A percentile compares a stretch with the other conserved stretches of the same genome.
Evolutionary conservation across 2,888 invertebrate species (phyloP).

Genomic region (Limulus polyphemus): DNA sequence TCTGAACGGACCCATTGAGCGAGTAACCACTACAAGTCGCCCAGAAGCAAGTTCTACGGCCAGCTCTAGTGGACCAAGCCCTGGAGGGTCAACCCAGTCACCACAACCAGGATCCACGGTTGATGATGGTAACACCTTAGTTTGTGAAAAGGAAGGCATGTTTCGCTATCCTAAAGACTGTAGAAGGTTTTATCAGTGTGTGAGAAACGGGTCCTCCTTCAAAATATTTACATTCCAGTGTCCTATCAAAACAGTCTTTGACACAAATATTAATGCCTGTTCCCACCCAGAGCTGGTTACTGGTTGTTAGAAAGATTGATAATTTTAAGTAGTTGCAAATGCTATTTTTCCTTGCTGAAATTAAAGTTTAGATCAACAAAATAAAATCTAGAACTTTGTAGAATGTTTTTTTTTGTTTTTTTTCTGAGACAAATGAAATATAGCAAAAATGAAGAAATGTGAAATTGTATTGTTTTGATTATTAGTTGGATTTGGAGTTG

Average conservation of each 20-base stretch:
- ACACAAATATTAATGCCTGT: constrained; percentile 16
- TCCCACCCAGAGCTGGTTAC: constrained; percentile 18
- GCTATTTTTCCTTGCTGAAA: too few relatives aligned
- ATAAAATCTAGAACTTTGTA: too few relatives aligned
- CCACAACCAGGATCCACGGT: constrained; percentile 1
- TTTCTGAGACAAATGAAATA: too few relatives aligned
- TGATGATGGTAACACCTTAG: not conserved
- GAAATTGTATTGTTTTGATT: too few relatives aligned
- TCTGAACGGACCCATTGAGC: constrained; percentile 9
- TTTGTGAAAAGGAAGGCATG: constrained; percentile 11
- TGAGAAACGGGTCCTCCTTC: constrained; percentile 12
- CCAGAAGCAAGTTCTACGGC: not conserved
- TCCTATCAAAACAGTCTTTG: constrained; percentile 22
- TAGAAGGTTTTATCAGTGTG: constrained; percentile 25
- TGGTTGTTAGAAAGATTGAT: constrained; percentile 11
- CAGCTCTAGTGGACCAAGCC: not conserved
- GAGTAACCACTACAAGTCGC: not conserved
- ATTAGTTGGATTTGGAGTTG: too few relatives aligned
- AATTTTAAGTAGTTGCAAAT: too few relatives aligned
- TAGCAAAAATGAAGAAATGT: too few relatives aligned
- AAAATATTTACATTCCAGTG: constrained; percentile 22
- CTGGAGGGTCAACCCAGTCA: not conserved
- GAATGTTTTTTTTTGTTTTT: too few relatives aligned
- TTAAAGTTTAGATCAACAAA: too few relatives aligned
- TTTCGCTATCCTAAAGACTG: constrained; percentile 24